Conservation (phyloP, 2,113 vertebrate species). For the Chaetura pelagica region DNA sequence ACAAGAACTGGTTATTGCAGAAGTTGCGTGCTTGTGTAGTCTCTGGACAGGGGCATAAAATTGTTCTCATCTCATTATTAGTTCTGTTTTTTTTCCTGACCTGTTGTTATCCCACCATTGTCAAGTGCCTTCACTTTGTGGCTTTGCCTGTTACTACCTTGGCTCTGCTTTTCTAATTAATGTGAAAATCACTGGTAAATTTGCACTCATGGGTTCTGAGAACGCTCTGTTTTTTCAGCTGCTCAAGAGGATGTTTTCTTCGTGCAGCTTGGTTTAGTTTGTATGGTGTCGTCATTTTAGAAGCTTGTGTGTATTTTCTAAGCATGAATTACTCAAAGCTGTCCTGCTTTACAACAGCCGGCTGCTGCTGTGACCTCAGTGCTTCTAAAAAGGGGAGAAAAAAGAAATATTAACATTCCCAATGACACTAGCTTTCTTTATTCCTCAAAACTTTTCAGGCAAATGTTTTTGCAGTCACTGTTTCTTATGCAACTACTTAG, state of each 20-base stretch:
- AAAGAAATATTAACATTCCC: not conserved
- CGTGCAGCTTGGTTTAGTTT: not conserved
- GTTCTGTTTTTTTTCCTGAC: not conserved
- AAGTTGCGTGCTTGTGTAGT: not conserved
- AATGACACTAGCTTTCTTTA: not conserved
- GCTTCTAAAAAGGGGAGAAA: not conserved
- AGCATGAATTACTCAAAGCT: not conserved
- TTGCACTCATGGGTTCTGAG: not conserved
- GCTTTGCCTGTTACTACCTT: not conserved
- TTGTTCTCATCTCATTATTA: not conserved
- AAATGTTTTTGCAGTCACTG: not conserved
- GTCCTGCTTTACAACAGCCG: not conserved
- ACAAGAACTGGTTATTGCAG: not conserved
- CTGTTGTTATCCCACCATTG: not conserved
- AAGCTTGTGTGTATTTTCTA: not conserved
- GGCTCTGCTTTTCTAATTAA: not conserved
- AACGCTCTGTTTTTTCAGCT: conserved; percentile 13
- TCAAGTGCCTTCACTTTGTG: not conserved
- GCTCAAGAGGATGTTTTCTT: not conserved
- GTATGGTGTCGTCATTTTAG: not conserved
- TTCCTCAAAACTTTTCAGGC: not conserved
- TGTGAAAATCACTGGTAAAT: not conserved
- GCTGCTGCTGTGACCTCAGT: not conserved
- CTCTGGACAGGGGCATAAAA: not conserved
- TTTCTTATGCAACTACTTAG: not conserved